A percentile compares a stretch with the other conserved stretches of the same genome.
Evolutionary conservation across 2,797 vertebrate species (phyloP).

Genomic region (Pseudotriccus pelzelni): DNA sequence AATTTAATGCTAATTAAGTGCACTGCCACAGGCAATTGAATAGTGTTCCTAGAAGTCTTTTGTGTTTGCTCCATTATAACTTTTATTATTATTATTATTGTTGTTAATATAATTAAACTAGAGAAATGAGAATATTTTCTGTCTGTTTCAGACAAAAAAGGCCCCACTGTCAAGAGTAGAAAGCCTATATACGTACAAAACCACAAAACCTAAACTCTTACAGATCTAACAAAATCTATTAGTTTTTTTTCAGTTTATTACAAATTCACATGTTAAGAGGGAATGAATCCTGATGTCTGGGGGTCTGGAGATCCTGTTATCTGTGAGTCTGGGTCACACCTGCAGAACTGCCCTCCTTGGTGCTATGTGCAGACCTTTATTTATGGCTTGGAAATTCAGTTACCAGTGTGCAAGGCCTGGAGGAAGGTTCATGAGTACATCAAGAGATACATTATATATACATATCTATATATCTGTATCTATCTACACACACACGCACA

Average conservation of each 20-base stretch:
- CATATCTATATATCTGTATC: too few relatives aligned
- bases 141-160: not conserved
- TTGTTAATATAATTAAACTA: not conserved
- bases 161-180: not conserved
- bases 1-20: slow-evolving; percentile 49
- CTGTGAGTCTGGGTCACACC: not conserved
- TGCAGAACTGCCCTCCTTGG: not conserved
- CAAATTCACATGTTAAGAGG: not conserved
- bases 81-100: slow-evolving; percentile 14
- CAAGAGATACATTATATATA: not conserved
- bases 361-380: not conserved
- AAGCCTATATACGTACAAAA: not conserved
- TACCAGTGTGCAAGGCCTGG: not conserved
- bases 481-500: not conserved
- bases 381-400: not conserved
- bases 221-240: not conserved
- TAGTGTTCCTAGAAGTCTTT: slow-evolving; percentile 25
- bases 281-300: not conserved
- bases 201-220: not conserved
- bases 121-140: not conserved
- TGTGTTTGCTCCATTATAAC: slow-evolving; percentile 28
- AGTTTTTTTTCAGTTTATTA: not conserved
- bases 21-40: not conserved
- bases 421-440: not conserved
- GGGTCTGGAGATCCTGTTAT: not conserved